phyloP scores from a whole-genome alignment of 35 echinoderm and acorn worm genomes.

The Strongylocentrotus purpuratus region DNA sequence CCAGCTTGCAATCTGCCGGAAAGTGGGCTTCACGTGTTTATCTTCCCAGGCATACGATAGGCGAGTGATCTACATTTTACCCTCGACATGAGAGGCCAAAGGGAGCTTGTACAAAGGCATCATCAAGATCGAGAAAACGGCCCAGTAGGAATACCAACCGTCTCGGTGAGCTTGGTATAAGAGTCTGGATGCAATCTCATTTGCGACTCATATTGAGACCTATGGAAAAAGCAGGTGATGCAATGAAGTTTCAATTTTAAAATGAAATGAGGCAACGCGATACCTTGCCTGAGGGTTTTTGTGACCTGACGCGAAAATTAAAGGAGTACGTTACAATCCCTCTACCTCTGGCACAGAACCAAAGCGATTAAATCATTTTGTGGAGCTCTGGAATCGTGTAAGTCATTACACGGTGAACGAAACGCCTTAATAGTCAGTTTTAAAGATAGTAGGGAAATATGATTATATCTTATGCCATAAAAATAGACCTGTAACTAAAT shows the following conservation, averaged over 20 bases:
- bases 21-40: neutral
- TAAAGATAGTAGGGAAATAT: neutral
- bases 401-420: neutral
- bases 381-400: neutral
- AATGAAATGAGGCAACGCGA: conserved; percentile 38
- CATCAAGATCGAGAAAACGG: no score
- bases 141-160: no score
- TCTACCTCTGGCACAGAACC: neutral
- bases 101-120: neutral
- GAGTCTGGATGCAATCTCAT: neutral
- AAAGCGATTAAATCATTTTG: neutral
- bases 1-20: neutral
- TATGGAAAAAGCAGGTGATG: conserved; percentile 1
- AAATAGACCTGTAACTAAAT: no score
- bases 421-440: neutral
- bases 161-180: neutral
- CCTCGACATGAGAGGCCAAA: neutral
- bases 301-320: conserved; percentile 24
- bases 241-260: conserved; percentile 29
- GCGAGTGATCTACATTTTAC: neutral
- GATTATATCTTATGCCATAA: no score
- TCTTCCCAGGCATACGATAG: neutral
- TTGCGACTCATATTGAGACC: conserved; percentile 1
- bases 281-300: neutral
- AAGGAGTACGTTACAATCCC: neutral